Evolutionary conservation across 2,797 vertebrate species (phyloP).

Genomic region (Orientallactaga sibirica): DNA sequence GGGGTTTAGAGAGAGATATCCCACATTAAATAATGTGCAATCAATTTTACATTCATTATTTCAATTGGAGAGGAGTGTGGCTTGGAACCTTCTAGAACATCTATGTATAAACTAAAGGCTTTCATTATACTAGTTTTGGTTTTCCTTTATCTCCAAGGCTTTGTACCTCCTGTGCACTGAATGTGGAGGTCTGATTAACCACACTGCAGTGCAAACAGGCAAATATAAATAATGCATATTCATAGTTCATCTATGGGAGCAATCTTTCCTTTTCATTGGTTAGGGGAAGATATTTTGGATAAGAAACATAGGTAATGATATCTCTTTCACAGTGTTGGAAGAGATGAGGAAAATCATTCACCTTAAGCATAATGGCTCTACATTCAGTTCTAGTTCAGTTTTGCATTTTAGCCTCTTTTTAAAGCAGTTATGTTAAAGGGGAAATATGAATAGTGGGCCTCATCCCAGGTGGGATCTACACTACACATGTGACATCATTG

Average conservation of each 20-base stretch:
- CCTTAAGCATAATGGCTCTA: not conserved
- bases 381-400: constrained; percentile 52
- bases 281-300: not conserved
- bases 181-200: not conserved
- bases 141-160: not conserved
- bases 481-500: not conserved
- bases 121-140: not conserved
- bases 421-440: constrained; percentile 37
- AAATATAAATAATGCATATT: not conserved
- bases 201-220: not conserved
- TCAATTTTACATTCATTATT: not conserved
- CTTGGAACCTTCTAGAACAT: constrained; percentile 1
- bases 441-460: not conserved
- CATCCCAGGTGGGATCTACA: not conserved
- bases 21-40: not conserved
- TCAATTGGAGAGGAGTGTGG: not conserved
- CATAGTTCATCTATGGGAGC: not conserved
- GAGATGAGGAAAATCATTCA: constrained; percentile 24
- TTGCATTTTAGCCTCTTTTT: constrained; percentile 52
- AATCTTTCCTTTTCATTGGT: not conserved
- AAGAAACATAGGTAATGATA: not conserved
- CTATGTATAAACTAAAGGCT: not conserved
- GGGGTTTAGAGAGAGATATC: not conserved
- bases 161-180: not conserved
- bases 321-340: constrained; percentile 17